Conservation (phyloP, 2,888 invertebrate genomes). For the Drosophila pegasa region DNA sequence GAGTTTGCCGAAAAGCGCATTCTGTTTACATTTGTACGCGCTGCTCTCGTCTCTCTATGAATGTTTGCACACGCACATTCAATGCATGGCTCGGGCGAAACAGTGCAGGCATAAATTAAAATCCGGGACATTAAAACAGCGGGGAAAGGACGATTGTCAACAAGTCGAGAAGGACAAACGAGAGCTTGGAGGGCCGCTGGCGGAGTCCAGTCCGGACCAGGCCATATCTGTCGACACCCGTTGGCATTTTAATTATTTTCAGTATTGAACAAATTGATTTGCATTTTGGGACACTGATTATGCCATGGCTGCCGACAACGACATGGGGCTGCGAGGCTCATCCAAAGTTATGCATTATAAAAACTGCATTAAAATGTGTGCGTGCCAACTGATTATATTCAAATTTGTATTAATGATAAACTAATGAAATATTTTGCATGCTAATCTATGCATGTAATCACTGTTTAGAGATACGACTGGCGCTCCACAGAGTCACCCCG, state of each 20-base stretch:
- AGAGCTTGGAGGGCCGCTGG: not conserved
- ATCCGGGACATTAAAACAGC: conserved; percentile 38
- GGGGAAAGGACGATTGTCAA: conserved; percentile 53
- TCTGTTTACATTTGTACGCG: conserved; percentile 61
- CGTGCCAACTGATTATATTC: conserved; percentile 70
- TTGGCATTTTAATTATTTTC: conserved; percentile 81
- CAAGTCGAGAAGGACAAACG: conserved; percentile 32
- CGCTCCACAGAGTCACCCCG: not conserved
- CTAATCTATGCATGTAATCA: conserved; percentile 67
- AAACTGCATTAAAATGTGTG: conserved; percentile 68
- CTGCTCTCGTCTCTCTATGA: conserved; percentile 20
- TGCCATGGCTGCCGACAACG: conserved; percentile 57
- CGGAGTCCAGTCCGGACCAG: not conserved
- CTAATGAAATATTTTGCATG: conserved; percentile 71
- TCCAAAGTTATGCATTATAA: conserved; percentile 69
- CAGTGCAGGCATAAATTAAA: conserved; percentile 68
- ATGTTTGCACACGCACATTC: conserved; percentile 66
- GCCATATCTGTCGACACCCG: conserved; percentile 39
- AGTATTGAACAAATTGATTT: conserved; percentile 82
- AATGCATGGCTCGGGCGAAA: conserved; percentile 51
- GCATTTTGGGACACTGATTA: conserved; percentile 78
- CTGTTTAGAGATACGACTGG: conserved; percentile 32
- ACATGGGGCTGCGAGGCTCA: conserved; percentile 5
- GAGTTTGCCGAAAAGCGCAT: conserved; percentile 65
- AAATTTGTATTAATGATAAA: conserved; percentile 76